phyloP scores from a whole-genome alignment of 2,113 vertebrate genomes.

The Cathartes aura region DNA sequence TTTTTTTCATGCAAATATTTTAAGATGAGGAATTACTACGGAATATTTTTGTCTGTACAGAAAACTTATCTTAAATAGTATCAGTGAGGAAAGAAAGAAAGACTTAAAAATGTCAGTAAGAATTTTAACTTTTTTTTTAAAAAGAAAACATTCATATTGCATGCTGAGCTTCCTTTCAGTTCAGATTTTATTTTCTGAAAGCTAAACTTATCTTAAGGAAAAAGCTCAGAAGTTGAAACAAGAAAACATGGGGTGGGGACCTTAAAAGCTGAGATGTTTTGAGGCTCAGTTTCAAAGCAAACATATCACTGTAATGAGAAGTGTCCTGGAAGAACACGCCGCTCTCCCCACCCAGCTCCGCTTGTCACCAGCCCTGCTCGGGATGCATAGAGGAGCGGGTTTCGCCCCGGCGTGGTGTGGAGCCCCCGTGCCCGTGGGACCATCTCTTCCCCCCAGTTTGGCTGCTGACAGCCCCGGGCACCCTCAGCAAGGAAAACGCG shows the following conservation, averaged over 20 bases:
- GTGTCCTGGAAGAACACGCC: neutral
- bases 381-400: neutral
- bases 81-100: neutral
- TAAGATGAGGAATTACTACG: neutral
- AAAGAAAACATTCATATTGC: neutral
- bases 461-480: neutral
- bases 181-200: neutral
- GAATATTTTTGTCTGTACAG: neutral
- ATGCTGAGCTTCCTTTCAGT: neutral
- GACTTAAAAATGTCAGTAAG: neutral
- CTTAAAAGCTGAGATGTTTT: neutral
- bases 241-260: neutral
- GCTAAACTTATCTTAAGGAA: neutral
- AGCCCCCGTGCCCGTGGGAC: neutral
- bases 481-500: neutral
- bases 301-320: neutral
- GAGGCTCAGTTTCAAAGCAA: conserved; percentile 22
- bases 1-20: neutral
- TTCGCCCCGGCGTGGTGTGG: neutral
- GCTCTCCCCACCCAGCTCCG: neutral
- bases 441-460: neutral
- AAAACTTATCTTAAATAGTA: neutral
- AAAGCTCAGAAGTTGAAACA: neutral
- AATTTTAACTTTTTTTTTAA: neutral
- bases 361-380: neutral